phyloP scores from a whole-genome alignment of 2,797 vertebrate species.

The Microtus californicus region DNA sequence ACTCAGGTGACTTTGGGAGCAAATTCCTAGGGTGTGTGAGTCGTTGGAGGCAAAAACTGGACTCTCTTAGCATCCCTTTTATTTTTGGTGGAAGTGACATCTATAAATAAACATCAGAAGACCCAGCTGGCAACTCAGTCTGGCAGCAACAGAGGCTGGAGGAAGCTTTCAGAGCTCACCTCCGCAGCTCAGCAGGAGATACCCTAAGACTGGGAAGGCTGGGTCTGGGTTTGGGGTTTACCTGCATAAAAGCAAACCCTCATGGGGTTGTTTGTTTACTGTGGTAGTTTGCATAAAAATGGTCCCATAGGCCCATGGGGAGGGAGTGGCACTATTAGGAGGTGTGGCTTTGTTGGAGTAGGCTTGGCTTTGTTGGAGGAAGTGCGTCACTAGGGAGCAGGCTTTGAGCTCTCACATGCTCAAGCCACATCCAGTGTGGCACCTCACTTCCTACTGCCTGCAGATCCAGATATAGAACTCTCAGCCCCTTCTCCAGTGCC shows the following conservation, averaged over 20 bases:
- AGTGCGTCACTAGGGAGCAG: neutral
- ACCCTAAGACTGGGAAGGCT: neutral
- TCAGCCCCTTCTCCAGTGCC: neutral
- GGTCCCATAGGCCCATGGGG: neutral
- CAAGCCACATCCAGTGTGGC: neutral
- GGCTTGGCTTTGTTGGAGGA: neutral
- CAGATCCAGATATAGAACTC: neutral
- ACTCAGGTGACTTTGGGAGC: neutral
- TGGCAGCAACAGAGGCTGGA: neutral
- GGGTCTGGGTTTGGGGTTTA: neutral
- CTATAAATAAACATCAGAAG: conserved; percentile 53
- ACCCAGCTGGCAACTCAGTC: neutral
- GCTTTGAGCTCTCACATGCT: neutral
- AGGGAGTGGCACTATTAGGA: neutral
- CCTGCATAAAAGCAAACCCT: neutral
- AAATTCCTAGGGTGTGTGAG: neutral
- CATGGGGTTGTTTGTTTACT: conserved; percentile 3
- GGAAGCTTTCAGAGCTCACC: neutral
- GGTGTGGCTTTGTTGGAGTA: neutral
- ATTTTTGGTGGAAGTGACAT: conserved; percentile 60
- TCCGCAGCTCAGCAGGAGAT: neutral
- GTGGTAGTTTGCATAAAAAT: neutral
- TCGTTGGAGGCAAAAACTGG: neutral
- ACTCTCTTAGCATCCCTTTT: conserved; percentile 15
- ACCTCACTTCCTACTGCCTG: neutral